Base-by-base conservation (phyloP, 2,888 invertebrate species). In the Perdita meconis region DNA sequence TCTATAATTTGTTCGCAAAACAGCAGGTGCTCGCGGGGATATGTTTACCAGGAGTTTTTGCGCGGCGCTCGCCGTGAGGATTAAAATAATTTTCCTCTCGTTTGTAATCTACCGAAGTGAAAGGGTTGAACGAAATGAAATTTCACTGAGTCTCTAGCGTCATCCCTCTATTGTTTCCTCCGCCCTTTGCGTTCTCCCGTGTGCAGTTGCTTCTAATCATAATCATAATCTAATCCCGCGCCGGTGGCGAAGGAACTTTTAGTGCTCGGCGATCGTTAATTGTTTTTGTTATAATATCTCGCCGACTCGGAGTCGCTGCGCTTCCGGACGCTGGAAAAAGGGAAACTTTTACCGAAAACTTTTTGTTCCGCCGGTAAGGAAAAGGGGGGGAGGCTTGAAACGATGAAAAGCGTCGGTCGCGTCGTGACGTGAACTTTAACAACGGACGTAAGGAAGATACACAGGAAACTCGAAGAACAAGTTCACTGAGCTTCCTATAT, bases 211-310 rank as follows among this genome's bases (percentile, higher is more conserved):
- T 47, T 68, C 56, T 61, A 50, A 68, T 68, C 60, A 16, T 56
- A 68, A 68, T 66, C 30, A 34, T 66, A 60, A 66, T 66, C 66
- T 51, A 44, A 66, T 59, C 51, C 59, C 4, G 19, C 12, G 26
- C 26, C 19, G 50, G 34, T 30, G 34, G 51, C 26, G 4, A 19
- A 38, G 22, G 30, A 60, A 67, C 42, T 47, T 56, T 61, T 60
- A 59, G 22, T 60, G 19, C 55, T n/a, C n/a, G n/a, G 6, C 40
- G 55, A 67, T 61, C 55, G 67, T 72, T 72, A 60, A 61, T 67
- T 68, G 67, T 61, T 72, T 61, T 67, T 36, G n/a, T 60, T 34
- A 16, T 38, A 53, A 60, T 44, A 44, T 50, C 36, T 44, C 24
- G 22, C 2, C 63, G 34, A 10, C 47, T 47, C 2, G 5, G 16